phyloP scores from a whole-genome alignment of 2,113 vertebrate genomes.

The Ondatra zibethicus region DNA sequence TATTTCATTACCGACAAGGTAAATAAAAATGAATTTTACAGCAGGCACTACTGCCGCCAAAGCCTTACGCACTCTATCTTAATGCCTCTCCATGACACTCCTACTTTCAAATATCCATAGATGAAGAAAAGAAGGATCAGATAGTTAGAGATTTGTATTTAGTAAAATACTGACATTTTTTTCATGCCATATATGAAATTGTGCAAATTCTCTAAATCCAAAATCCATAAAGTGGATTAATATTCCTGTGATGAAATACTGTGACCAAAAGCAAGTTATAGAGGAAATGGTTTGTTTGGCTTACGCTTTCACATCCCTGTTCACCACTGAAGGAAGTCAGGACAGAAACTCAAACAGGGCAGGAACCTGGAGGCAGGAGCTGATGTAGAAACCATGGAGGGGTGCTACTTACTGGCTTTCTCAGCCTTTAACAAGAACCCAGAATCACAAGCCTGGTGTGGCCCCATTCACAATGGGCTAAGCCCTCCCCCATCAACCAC shows the following conservation, averaged over 20 bases:
- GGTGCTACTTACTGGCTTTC: neutral
- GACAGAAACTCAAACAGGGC: neutral
- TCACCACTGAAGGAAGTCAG: neutral
- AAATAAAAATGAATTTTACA: conserved; percentile 44
- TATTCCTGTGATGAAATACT: neutral
- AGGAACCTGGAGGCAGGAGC: neutral
- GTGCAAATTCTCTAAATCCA: conserved; percentile 17
- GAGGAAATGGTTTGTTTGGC: too few relatives aligned
- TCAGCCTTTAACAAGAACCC: neutral
- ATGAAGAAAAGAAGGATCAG: neutral
- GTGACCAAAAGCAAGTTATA: too few relatives aligned
- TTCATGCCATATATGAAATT: neutral
- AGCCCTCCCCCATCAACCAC: neutral
- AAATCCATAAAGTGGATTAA: neutral
- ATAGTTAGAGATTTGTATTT: neutral
- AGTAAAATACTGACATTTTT: neutral
- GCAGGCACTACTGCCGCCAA: neutral
- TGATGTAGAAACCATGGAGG: too few relatives aligned
- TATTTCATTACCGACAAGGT: neutral
- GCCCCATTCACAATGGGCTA: neutral
- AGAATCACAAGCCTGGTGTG: neutral
- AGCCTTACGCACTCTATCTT: neutral
- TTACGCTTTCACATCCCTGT: neutral
- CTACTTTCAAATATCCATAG: neutral
- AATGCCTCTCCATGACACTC: neutral